Evolutionary conservation across 1,140 invertebrate genomes (phyloP), one percentile per base, ranked within the genome.

Genomic region (Drosophila lacertosa): DNA sequence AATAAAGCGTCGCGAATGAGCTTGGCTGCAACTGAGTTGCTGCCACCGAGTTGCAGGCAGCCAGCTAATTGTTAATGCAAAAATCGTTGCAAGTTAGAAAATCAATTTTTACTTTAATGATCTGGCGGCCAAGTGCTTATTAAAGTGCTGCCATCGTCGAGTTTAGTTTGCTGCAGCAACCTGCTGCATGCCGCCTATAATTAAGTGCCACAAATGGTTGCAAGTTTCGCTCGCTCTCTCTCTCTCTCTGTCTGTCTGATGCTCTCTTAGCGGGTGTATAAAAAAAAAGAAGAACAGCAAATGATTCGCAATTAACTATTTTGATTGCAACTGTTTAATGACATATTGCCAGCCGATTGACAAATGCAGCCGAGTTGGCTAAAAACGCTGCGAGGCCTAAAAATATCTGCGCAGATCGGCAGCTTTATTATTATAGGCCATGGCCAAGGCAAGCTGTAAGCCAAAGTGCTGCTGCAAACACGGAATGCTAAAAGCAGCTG

Each of bases 61-160:
- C 18, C 45, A 51, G 62, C 66, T 88, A 88, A 86, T 86, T 88
- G 83, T 88, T 88, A 88, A 88, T 88, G 82, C 82, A 88, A 88
- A 88, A 88, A 88, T 88, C 82, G 82, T 88, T 88, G 78, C 82
- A 78, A 82, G 82, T 88, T 88, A 88, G 83, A 88, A 88, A 88
- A 88, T 88, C 82, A 88, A 88, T 88, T 88, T 88, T 88, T 88
- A 88, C 83, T 89, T 89, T 88, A 88, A 88, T 88, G 82, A 88
- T 78, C 83, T 88, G 78, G 62, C 78, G 54, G 83, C 70, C 68
- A 82, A 82, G 74, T 82, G 78, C 75, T 78, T 82, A 86, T 86
- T 86, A 86, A 83, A 80, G 32, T 47, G 32, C 39, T 32, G 16
- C 63, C 63, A 37, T 45, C 37, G 39, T 26, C 24, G 39, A 16